Percentiles rank a stretch among this genome's conserved stretches.
Evolutionary conservation across 2,797 vertebrate species (phyloP).

Genomic region (Pyrrhura leucotis): DNA sequence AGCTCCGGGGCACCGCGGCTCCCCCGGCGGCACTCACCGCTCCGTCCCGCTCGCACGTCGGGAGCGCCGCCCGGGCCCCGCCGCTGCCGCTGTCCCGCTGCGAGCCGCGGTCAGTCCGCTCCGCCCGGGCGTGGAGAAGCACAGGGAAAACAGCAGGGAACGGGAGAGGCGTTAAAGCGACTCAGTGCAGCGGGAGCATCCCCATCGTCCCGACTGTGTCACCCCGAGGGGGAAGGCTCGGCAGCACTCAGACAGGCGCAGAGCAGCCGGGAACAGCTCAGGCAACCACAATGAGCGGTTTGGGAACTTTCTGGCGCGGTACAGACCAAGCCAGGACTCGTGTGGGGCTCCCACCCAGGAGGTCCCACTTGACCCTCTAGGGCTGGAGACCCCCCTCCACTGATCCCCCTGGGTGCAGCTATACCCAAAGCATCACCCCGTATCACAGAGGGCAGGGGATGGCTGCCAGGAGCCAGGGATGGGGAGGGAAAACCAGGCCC

Average conservation of each 20-base stretch:
- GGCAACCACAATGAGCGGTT: background rate
- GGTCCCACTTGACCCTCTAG: background rate
- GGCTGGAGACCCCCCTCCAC: background rate
- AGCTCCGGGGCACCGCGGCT: background rate
- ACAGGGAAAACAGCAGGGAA: background rate
- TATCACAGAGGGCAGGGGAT: rapidly evolving
- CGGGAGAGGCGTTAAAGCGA: background rate
- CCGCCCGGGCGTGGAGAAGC: background rate
- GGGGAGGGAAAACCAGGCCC: background rate
- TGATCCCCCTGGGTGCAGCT: rapidly evolving
- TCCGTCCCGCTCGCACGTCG: background rate
- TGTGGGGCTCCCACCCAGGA: background rate
- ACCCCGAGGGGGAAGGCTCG: background rate
- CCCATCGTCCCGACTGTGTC: background rate
- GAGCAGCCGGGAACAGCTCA: background rate
- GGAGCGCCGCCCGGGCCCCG: background rate
- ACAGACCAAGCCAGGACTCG: background rate
- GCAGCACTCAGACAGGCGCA: background rate
- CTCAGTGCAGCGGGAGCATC: background rate
- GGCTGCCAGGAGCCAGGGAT: rapidly evolving
- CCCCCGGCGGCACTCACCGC: background rate
- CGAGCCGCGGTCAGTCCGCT: background rate
- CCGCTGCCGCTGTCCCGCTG: background rate
- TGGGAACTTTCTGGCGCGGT: background rate
- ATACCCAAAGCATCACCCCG: rapidly evolving